Percentiles rank a stretch among this genome's conserved stretches.
These are phyloP conservation scores for Dryococelus australis DNA, from an alignment of 2,888 invertebrate species.

Conservation along the genomic window DNA sequence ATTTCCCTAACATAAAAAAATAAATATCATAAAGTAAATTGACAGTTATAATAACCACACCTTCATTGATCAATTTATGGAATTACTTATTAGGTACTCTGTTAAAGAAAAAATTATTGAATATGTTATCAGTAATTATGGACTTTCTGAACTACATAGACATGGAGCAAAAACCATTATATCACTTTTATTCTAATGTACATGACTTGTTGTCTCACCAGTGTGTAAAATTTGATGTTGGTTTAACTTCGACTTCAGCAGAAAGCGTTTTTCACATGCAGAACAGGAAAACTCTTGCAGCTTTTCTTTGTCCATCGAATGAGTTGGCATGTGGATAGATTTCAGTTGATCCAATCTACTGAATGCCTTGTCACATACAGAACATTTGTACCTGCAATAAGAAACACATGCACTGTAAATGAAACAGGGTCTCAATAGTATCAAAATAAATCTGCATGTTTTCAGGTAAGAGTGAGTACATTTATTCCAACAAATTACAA, in stretches of 20 bases:
- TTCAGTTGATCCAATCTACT: slow-evolving; percentile 39
- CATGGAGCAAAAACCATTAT: background rate
- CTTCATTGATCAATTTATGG: too few species aligned
- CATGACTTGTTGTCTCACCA: slow-evolving; percentile 28
- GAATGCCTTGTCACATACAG: slow-evolving; percentile 40
- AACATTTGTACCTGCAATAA: slow-evolving; percentile 38
- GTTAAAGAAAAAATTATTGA: too few species aligned
- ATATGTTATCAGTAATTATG: too few species aligned
- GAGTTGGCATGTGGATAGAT: slow-evolving; percentile 34
- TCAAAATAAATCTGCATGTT: too few species aligned
- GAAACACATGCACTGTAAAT: background rate
- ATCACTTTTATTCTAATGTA: background rate
- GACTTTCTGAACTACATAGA: background rate
- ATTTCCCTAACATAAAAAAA: too few species aligned
- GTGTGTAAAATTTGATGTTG: slow-evolving; percentile 41
- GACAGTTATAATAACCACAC: too few species aligned
- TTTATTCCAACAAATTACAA: too few species aligned
- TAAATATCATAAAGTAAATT: too few species aligned
- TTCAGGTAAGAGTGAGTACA: too few species aligned
- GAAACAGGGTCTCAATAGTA: too few species aligned
- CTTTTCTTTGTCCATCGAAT: slow-evolving; percentile 12
- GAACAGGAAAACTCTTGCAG: slow-evolving; percentile 30
- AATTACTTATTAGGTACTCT: too few species aligned
- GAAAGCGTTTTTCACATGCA: slow-evolving; percentile 39
- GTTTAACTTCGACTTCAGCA: slow-evolving; percentile 35